Evolutionary conservation across 2,888 invertebrate species (phyloP).

Genomic region (Synergus umbraculus): DNA sequence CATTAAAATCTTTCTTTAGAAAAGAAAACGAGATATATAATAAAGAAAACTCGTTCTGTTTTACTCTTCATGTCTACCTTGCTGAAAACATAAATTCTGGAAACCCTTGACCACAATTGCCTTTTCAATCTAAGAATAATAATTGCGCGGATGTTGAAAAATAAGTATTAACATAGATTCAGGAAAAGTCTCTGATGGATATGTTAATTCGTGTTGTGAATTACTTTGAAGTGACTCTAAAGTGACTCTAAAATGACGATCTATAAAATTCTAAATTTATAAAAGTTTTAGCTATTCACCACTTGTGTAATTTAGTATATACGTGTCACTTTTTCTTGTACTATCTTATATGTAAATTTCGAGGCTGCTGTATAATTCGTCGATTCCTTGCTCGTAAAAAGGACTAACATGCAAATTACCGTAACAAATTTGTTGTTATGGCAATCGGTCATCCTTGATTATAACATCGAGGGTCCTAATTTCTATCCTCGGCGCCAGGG

Average conservation of each 20-base stretch:
- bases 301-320: neutral
- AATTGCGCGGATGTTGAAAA: neutral
- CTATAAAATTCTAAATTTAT: neutral
- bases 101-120: neutral
- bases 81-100: neutral
- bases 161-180: neutral
- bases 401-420: neutral
- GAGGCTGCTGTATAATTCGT: neutral
- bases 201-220: neutral
- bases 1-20: conserved; percentile 28
- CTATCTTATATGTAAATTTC: neutral
- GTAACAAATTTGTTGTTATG: neutral
- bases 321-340: neutral
- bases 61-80: neutral
- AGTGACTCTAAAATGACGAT: neutral
- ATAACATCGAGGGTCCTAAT: neutral
- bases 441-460: neutral
- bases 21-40: conserved; percentile 1
- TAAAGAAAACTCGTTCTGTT: conserved; percentile 14
- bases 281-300: neutral
- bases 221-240: neutral
- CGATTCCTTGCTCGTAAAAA: neutral
- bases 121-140: neutral
- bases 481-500: neutral
- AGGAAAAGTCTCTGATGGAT: neutral